Evolutionary conservation across 2,113 vertebrate genomes (phyloP).

Genomic region (Phaethornis superciliosus): DNA sequence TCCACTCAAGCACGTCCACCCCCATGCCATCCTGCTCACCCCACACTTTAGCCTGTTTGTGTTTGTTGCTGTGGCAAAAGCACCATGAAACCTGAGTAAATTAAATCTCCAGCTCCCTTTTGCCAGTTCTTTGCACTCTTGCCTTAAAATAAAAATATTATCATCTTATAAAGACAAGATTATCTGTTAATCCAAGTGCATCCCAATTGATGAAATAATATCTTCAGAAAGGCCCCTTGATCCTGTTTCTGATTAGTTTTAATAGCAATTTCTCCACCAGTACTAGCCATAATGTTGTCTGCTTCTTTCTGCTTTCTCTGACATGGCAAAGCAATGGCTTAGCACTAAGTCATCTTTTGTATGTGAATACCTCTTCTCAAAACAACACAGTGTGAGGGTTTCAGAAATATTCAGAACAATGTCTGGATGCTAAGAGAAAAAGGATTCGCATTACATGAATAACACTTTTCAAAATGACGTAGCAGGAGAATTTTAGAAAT

Average conservation of each 20-base stretch:
- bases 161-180: slow-evolving; percentile 3
- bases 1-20: not conserved
- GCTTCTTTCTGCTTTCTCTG: slow-evolving; percentile 31
- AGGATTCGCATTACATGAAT: slow-evolving; percentile 41
- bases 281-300: slow-evolving; percentile 9
- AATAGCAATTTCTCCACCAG: slow-evolving; percentile 25
- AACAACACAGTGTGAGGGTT: slow-evolving; percentile 58
- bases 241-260: slow-evolving; percentile 3
- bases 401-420: slow-evolving; percentile 60
- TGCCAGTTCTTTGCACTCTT: not conserved
- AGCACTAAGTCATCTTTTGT: not conserved
- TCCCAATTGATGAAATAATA: slow-evolving; percentile 26
- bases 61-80: not conserved
- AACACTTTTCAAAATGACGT: slow-evolving; percentile 56
- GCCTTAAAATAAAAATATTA: slow-evolving; percentile 28
- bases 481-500: slow-evolving; percentile 50
- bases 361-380: slow-evolving; percentile 53
- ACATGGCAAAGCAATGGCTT: slow-evolving; percentile 38
- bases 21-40: slow-evolving; percentile 1
- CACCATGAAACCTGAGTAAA: not conserved
- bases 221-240: not conserved
- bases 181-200: not conserved
- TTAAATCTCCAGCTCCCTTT: not conserved
- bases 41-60: not conserved
- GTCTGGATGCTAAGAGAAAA: slow-evolving; percentile 12